Evolutionary conservation across 2,113 vertebrate genomes (phyloP).

Genomic region (Chionodraco myersi): DNA sequence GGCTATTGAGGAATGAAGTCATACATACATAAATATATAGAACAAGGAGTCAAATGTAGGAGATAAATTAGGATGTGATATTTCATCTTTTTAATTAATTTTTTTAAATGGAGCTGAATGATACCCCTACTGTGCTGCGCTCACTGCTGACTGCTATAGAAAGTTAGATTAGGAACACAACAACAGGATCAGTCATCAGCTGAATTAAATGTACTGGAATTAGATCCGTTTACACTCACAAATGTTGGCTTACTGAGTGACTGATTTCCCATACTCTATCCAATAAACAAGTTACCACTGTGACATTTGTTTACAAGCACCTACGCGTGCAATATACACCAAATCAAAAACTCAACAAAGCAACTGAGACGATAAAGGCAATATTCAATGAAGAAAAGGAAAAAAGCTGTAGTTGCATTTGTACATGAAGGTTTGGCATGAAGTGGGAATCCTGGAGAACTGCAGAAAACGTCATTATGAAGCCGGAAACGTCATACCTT

Average conservation of each 20-base stretch:
- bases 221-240: neutral
- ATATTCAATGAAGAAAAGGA: neutral
- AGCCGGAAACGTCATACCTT: slow-evolving; percentile 75
- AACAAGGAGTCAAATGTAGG: too few relatives aligned
- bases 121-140: neutral
- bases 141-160: neutral
- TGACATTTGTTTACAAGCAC: slow-evolving; percentile 4
- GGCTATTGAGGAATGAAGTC: too few relatives aligned
- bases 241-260: too few relatives aligned
- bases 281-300: slow-evolving; percentile 2
- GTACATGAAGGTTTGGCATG: neutral
- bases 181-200: slow-evolving; percentile 8
- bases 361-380: neutral
- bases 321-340: neutral
- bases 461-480: neutral
- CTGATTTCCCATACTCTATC: neutral
- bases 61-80: neutral
- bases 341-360: neutral
- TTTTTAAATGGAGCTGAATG: neutral
- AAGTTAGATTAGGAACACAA: slow-evolving; percentile 1
- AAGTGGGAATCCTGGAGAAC: neutral
- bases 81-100: too few relatives aligned
- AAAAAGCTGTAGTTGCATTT: neutral
- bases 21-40: too few relatives aligned
- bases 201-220: slow-evolving; percentile 12